Evolutionary conservation across 2,888 invertebrate genomes (phyloP).

Genomic region (Xestoiulus laeticollis): DNA sequence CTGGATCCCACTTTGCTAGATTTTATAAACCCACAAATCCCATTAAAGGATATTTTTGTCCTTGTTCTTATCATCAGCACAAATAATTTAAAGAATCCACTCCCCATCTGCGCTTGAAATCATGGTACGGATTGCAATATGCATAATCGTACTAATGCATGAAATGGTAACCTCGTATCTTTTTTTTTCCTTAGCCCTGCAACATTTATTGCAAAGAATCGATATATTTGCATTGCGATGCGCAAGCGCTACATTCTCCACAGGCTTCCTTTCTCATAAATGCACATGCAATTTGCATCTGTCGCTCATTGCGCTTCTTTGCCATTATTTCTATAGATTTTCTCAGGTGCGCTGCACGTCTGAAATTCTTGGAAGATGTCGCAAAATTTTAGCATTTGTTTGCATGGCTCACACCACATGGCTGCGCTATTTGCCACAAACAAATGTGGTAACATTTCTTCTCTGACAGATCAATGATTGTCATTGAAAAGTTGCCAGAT

Average conservation of each 20-base stretch:
- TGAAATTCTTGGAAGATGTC: background rate
- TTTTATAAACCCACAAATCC: background rate
- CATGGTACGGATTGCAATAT: background rate
- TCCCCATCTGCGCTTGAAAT: background rate
- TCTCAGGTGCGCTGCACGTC: background rate
- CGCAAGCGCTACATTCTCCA: background rate
- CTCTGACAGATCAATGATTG: background rate
- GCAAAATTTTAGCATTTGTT: background rate
- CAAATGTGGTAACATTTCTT: background rate
- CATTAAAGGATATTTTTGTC: background rate
- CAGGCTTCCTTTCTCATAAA: background rate
- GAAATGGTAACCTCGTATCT: background rate
- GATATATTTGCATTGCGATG: background rate
- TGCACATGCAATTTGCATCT: slow-evolving; percentile 3
- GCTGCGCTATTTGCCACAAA: background rate
- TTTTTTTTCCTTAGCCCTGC: background rate
- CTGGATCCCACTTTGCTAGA: background rate
- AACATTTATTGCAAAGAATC: background rate
- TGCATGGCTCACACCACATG: background rate
- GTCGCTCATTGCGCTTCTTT: background rate
- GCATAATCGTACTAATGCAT: background rate
- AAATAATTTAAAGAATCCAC: background rate
- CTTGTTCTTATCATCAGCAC: background rate
- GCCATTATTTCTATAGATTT: slow-evolving; percentile 12
- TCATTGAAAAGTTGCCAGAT: background rate